Conservation (phyloP, 2,888 invertebrate genomes). For the Pediacus dermestoides region DNA sequence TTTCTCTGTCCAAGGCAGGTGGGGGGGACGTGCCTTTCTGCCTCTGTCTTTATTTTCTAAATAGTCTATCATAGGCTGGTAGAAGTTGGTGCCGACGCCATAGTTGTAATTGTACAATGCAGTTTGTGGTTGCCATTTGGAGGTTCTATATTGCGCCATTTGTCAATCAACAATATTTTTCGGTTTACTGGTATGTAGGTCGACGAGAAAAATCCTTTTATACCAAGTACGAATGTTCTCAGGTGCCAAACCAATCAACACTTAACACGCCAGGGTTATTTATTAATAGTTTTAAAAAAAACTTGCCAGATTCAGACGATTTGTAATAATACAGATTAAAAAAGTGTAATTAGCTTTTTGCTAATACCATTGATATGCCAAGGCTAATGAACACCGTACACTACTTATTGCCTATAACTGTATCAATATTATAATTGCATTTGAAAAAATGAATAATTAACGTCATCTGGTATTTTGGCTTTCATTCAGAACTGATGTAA, state of each 20-base stretch:
- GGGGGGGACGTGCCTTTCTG: conserved; percentile 52
- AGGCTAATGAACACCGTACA: no score
- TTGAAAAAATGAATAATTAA: no score
- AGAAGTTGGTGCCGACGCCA: conserved; percentile 78
- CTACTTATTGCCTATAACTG: no score
- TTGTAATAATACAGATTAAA: no score
- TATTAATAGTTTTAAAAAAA: no score
- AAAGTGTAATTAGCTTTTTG: no score
- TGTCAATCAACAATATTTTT: conserved; percentile 16
- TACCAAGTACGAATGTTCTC: conserved; percentile 25
- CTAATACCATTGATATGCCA: no score
- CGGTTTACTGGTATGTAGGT: conserved; percentile 26
- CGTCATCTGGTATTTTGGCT: no score
- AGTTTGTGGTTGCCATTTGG: conserved; percentile 56
- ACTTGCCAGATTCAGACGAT: no score
- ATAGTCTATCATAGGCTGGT: conserved; percentile 85
- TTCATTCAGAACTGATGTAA: no score
- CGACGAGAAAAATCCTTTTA: conserved; percentile 29
- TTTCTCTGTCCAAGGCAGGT: conserved; percentile 72
- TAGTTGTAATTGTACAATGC: conserved; percentile 78
- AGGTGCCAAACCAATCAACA: conserved; percentile 37
- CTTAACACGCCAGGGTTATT: no score
- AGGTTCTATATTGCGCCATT: conserved; percentile 26
- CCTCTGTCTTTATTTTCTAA: conserved; percentile 64
- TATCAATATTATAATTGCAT: no score